phyloP scores from a whole-genome alignment of 2,888 invertebrate species.

The Polydrusus pterygomalis region DNA sequence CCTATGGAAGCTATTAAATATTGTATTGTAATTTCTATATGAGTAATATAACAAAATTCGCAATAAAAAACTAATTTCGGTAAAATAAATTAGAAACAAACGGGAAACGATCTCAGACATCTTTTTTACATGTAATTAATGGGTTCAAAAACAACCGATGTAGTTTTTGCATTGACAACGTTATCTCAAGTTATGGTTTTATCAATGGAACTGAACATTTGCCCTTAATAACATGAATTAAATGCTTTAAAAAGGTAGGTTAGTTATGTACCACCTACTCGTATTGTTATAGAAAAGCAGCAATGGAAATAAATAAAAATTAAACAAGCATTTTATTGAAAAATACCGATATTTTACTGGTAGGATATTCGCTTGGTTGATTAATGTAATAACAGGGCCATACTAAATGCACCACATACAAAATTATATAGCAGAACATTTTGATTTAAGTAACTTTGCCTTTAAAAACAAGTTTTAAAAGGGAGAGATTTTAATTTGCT shows the following conservation, averaged over 20 bases:
- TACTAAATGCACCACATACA: background rate
- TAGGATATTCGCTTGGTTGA: background rate
- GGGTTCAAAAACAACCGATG: slow-evolving; percentile 17
- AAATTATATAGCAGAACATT: background rate
- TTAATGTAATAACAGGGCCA: background rate
- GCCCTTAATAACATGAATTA: background rate
- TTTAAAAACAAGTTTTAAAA: background rate
- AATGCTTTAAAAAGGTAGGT: no score
- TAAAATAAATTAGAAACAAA: slow-evolving; percentile 44
- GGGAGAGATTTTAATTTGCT: no score
- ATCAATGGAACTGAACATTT: background rate
- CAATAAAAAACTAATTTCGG: slow-evolving; percentile 25
- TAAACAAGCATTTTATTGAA: background rate
- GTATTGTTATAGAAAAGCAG: background rate
- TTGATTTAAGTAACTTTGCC: background rate
- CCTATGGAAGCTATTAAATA: background rate
- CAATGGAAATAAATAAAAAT: background rate
- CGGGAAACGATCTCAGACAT: slow-evolving; percentile 31
- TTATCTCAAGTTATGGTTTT: background rate
- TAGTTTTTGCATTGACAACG: slow-evolving; percentile 23
- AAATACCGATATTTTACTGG: background rate
- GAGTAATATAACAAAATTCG: slow-evolving; percentile 15
- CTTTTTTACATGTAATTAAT: slow-evolving; percentile 38
- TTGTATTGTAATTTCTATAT: background rate
- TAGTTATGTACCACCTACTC: no score